Percentiles rank a stretch among this genome's conserved stretches.
phyloP scores from a whole-genome alignment of 2,113 vertebrate genomes.

The Cyanoramphus novaezelandiae region DNA sequence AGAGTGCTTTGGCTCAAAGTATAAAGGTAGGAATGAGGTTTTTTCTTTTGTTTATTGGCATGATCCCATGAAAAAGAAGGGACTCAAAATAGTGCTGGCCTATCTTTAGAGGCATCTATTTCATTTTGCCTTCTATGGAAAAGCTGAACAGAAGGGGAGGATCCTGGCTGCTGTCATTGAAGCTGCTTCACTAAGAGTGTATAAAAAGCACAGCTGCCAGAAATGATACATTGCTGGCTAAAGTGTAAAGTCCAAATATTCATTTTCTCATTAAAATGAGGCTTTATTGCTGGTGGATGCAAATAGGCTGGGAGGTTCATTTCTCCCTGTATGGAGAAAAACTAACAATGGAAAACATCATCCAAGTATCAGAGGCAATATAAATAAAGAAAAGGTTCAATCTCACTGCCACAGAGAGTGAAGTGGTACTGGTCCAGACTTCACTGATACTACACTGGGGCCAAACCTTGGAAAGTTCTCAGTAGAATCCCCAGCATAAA shows the following conservation, averaged over 20 bases:
- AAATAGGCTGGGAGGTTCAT: background rate
- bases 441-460: background rate
- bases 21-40: conserved; percentile 14
- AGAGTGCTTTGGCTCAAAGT: background rate
- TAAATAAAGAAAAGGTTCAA: background rate
- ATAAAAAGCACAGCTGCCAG: conserved; percentile 64
- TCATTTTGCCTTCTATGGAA: conserved; percentile 68
- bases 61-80: conserved; percentile 47
- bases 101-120: conserved; percentile 61
- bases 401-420: background rate
- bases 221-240: conserved; percentile 24
- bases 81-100: conserved; percentile 26
- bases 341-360: background rate
- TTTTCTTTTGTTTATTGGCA: conserved; percentile 52
- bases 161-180: conserved; percentile 54
- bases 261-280: conserved; percentile 70
- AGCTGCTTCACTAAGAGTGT: conserved; percentile 54
- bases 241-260: conserved; percentile 48
- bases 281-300: background rate
- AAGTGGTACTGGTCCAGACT: background rate
- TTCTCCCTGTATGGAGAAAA: background rate
- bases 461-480: background rate
- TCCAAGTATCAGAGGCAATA: background rate
- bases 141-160: conserved; percentile 64
- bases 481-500: background rate